phyloP scores from a whole-genome alignment of 2,888 invertebrate species.

The Dasypolia templi region DNA sequence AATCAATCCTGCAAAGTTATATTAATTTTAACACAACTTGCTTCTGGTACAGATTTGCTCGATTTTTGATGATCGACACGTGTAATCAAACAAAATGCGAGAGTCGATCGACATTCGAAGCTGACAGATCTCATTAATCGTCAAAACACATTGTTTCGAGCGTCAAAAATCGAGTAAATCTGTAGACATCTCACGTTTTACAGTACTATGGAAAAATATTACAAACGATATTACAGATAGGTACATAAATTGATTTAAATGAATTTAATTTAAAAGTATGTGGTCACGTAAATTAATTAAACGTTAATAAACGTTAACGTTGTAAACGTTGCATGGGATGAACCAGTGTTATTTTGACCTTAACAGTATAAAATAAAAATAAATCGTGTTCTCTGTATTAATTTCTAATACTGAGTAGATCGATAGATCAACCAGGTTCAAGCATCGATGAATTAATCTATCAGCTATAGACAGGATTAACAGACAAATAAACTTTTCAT shows the following conservation, averaged over 20 bases:
- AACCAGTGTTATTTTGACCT: neutral
- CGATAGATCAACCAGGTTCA: neutral
- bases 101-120: neutral
- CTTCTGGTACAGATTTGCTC: neutral
- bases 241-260: neutral
- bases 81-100: neutral
- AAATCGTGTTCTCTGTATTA: too few species aligned
- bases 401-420: neutral
- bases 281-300: neutral
- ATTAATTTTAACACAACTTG: neutral
- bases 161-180: neutral
- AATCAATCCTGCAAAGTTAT: conserved; percentile 68
- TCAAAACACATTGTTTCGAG: neutral
- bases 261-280: neutral
- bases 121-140: neutral
- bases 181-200: neutral
- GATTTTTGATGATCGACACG: neutral
- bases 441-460: neutral
- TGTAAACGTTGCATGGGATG: neutral
- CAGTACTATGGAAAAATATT: neutral
- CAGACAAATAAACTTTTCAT: neutral
- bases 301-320: neutral
- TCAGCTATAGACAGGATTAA: neutral
- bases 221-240: neutral
- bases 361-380: neutral